Evolutionary conservation across 2,888 invertebrate species (phyloP).

Genomic region (Trilocha varians): DNA sequence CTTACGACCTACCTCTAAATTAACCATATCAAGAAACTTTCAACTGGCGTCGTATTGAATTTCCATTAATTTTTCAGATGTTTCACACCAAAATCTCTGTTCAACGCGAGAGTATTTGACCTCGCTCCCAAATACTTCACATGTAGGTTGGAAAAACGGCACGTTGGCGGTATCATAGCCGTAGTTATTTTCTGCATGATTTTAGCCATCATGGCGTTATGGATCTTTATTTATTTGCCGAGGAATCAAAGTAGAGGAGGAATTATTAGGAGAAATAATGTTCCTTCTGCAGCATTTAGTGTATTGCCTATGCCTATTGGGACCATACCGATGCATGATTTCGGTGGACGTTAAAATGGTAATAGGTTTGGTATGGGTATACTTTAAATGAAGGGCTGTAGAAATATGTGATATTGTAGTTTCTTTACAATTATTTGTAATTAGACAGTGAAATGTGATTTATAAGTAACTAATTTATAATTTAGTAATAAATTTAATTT

Average conservation of each 20-base stretch:
- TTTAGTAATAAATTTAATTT: too few relatives aligned
- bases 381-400: too few relatives aligned
- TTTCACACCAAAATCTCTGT: constrained; percentile 44
- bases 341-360: neutral
- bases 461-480: too few relatives aligned
- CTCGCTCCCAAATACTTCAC: constrained; percentile 52
- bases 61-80: constrained; percentile 51
- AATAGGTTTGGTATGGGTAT: neutral
- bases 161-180: constrained; percentile 30
- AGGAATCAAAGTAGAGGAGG: constrained; percentile 26
- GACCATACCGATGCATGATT: neutral
- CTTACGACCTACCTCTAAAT: too few relatives aligned
- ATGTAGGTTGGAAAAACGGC: constrained; percentile 31
- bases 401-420: too few relatives aligned
- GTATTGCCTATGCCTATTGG: constrained; percentile 30
- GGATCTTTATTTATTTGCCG: constrained; percentile 49
- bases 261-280: constrained; percentile 26
- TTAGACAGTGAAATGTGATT: too few relatives aligned
- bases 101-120: constrained; percentile 56
- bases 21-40: too few relatives aligned
- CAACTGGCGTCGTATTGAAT: neutral
- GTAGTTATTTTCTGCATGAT: constrained; percentile 30
- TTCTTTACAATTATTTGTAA: too few relatives aligned
- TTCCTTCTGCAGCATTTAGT: constrained; percentile 33
- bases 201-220: constrained; percentile 35